phyloP scores from a whole-genome alignment of 2,888 invertebrate genomes.

The Cancer borealis region DNA sequence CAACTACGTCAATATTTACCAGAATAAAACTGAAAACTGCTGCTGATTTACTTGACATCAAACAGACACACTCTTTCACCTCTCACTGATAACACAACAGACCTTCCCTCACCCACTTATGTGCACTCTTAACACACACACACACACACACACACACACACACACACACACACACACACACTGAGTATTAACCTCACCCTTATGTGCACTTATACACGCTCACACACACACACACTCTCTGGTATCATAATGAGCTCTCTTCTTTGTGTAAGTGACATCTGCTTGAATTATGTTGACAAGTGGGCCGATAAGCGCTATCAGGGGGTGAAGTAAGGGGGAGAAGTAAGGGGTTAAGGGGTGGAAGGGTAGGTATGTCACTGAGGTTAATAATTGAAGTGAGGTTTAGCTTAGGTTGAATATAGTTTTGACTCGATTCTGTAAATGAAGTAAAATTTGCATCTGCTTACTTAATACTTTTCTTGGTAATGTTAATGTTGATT shows the following conservation, averaged over 20 bases:
- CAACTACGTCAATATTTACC: not conserved
- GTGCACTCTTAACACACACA: not conserved
- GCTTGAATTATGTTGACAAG: conserved; percentile 16
- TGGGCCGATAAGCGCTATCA: conserved; percentile 44
- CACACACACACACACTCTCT: not conserved
- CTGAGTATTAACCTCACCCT: not conserved
- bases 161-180: not conserved
- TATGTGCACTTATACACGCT: not conserved
- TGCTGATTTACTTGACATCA: not conserved
- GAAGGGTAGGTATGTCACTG: not conserved
- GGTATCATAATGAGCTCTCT: conserved; percentile 34
- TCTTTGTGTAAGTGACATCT: not conserved
- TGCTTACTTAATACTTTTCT: not conserved
- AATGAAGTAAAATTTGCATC: not conserved
- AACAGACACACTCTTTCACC: not conserved
- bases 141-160: not conserved
- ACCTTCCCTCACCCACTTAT: not conserved
- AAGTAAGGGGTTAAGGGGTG: not conserved
- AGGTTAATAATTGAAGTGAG: not conserved
- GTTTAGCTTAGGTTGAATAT: too few relatives aligned
- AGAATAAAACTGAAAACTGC: not conserved
- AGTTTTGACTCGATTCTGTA: too few relatives aligned
- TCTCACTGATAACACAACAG: not conserved
- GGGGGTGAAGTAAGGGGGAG: not conserved
- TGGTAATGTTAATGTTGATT: not conserved